These are phyloP conservation scores for Lepus americanus DNA, from an alignment of 2,113 vertebrate genomes.

Conservation along the genomic window DNA sequence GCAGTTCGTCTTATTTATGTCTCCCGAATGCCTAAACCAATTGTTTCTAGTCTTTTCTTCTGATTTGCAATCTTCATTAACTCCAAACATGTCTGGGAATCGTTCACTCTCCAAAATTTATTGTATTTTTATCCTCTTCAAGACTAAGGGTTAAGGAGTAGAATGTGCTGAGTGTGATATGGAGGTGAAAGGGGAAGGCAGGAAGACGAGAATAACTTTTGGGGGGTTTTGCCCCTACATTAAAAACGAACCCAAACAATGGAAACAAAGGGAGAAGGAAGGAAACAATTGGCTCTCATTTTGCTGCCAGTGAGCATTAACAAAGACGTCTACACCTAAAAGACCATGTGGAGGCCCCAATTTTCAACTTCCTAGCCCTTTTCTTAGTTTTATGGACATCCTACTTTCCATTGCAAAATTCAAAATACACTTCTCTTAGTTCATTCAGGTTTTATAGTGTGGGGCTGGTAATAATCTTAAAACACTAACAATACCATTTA, in stretches of 20 bases:
- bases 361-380: not conserved
- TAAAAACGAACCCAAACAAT: conserved; percentile 26
- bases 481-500: not conserved
- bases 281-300: not conserved
- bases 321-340: not conserved
- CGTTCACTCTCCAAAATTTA: not conserved
- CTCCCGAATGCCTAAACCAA: not conserved
- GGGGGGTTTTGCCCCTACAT: not conserved
- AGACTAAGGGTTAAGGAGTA: not conserved
- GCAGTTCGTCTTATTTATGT: not conserved
- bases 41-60: not conserved
- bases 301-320: not conserved
- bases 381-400: not conserved
- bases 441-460: not conserved
- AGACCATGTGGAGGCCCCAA: not conserved
- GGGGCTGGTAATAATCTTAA: not conserved
- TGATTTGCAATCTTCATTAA: not conserved
- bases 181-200: not conserved
- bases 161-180: not conserved
- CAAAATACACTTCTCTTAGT: not conserved
- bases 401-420: not conserved
- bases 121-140: not conserved
- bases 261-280: not conserved
- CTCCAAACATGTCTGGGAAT: not conserved
- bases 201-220: not conserved